Base-by-base conservation (phyloP, 1,140 invertebrate genomes). In the Diorhabda sublineata region DNA sequence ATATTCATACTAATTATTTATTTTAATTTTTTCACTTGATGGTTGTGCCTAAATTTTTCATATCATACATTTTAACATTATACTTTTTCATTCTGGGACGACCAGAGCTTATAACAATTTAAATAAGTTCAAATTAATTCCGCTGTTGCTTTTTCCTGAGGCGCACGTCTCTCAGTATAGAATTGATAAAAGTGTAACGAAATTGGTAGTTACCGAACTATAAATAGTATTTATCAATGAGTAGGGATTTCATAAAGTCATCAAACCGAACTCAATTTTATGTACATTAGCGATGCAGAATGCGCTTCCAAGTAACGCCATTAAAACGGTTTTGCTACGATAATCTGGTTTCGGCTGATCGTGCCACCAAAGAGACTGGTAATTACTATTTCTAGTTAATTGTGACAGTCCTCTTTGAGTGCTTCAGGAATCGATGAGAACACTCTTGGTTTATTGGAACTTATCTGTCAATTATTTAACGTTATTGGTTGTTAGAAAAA, bases 241-340 rank as follows among this genome's bases (percentile, higher is more conserved):
- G 42, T 43, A 45, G 42, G 42, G 61, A 62, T 64, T 64, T 64
- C 63, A 64, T 64, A 52, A 64, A 64, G 45, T 64, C 63, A 64
- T 57, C 45, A 47, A 64, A 56, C 45, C 56, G 52, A 64, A 64
- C 47, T 42, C 52, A 42, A 64, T 64, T 64, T 64, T 56, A 56
- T 42, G 47, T 64, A 64, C 63, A 64, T 64, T 64, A 64, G n/a
- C 45, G 4, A 64, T 47, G 45, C 47, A 41, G 63, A 64, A 64
- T 64, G 47, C 7, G n/a, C 63, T 64, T 42, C 26, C 63, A 64
- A 64, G 52, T 64, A 57, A 64, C 47, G 63, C 45, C 26, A 64
- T 64, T 64, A 64, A 64, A 56, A 64, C 26, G 63, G 45, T 43
- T 62, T 57, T 52, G 45, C 45, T 56, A 64, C 63, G 56, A 64